Conservation (phyloP, 2,797 vertebrate species). For the Crocidura indochinensis region DNA sequence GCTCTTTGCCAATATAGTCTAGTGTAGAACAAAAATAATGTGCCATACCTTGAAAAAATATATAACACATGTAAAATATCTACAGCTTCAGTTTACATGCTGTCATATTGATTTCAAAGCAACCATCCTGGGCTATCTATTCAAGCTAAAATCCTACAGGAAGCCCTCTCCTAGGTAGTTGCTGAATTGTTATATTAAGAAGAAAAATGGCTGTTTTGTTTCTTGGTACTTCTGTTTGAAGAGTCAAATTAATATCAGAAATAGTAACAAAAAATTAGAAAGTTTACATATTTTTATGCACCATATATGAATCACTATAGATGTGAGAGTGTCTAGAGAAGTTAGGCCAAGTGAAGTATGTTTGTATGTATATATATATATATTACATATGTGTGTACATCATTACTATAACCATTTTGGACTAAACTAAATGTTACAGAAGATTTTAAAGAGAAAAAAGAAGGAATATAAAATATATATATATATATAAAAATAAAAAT, state of each 20-base stretch:
- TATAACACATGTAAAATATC: neutral
- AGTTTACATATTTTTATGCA: neutral
- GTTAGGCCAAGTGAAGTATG: neutral
- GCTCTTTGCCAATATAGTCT: neutral
- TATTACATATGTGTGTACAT: too few relatives aligned
- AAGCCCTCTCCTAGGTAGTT: neutral
- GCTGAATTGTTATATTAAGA: neutral
- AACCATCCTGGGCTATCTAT: neutral
- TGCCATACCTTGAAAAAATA: neutral
- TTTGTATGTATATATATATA: too few relatives aligned
- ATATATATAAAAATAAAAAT: neutral
- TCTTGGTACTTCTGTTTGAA: neutral
- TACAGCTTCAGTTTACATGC: neutral
- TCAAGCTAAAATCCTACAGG: neutral
- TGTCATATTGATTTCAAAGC: neutral
- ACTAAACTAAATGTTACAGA: too few relatives aligned
- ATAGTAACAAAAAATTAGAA: neutral
- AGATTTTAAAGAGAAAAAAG: too few relatives aligned
- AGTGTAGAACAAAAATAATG: neutral
- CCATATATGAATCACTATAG: neutral
- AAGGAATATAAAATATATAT: neutral
- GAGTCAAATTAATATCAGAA: neutral
- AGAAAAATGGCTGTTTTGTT: neutral
- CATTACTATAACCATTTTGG: too few relatives aligned
- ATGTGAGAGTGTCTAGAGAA: neutral